Base-by-base conservation (phyloP, 2,113 vertebrate genomes). In the Tetrao urogallus region DNA sequence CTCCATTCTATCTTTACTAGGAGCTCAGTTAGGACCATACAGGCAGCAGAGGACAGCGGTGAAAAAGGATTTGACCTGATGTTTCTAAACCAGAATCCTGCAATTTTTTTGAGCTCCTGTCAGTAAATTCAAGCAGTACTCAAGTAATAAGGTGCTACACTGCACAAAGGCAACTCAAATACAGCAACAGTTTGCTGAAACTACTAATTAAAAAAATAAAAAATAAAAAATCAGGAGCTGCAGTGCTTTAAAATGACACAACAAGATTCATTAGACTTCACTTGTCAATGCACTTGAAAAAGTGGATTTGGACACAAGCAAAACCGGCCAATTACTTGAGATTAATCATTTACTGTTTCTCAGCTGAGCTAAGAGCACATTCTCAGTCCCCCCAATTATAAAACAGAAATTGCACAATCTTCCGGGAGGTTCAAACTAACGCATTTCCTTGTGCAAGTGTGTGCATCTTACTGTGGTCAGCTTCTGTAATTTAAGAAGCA, bases 181-280 rank as follows among this genome's bases (percentile, higher is more conserved):
- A 77, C 0, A 2, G 36, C 10, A 65, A 1, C 15, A 52, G 43
- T 13, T 28, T 50, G 4, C 28, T 32, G 25, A 66, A 66, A 25
- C 1, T 52, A 5, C 10, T 65, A 7, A 69, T 17, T 30, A 64
- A 34, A 27, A 54, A 65, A 17, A 52, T 27, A 54, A 54, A 54
- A 28, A 28, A 17, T 17, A 54, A 28, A 54, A 10, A 82, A 38
- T 21, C 10, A 15, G 9, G 16, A 70, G 70, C 1, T 43, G 30
- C 28, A 66, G 40, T 3, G 12, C 9, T 74, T 66, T 58, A 38
- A 78, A 65, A 6, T 25, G 65, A 43, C 50, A 18, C 21, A 42
- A 27, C 3, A 75, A 54, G 17, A 48, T 38, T 63, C 30, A 79
- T 42, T 19, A 28, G 10, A 64, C 17, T n/a, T 9, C 34, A 38